These are phyloP conservation scores for Cerastoderma edule DNA, from an alignment of 2,888 invertebrate genomes.

Conservation along the genomic window DNA sequence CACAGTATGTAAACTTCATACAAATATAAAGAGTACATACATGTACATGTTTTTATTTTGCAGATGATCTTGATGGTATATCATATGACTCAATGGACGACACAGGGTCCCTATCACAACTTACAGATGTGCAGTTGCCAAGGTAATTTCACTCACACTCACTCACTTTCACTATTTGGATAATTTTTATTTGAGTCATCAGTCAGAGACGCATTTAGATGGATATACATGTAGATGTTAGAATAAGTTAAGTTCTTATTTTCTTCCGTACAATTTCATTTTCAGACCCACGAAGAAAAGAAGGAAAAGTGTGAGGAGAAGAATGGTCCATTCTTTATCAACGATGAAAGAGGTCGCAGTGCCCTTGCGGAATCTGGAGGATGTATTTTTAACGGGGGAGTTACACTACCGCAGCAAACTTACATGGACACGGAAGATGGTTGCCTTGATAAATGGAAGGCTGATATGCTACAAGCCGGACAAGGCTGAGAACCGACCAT, in stretches of 20 bases:
- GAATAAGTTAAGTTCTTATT: no score
- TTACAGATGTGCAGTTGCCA: constrained; percentile 19
- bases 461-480: constrained; percentile 77
- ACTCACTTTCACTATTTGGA: no score
- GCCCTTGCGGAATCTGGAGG: constrained; percentile 70
- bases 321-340: constrained; percentile 63
- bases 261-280: constrained; percentile 7
- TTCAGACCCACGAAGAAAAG: constrained; percentile 70
- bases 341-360: constrained; percentile 69
- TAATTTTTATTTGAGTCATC: no score
- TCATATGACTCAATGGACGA: constrained; percentile 78
- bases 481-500: constrained; percentile 71
- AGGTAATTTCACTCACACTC: constrained; percentile 12
- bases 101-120: constrained; percentile 33
- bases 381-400: constrained; percentile 74
- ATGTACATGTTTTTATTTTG: constrained; percentile 24
- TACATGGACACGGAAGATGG: constrained; percentile 76
- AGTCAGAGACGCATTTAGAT: no score
- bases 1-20: no score
- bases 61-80: constrained; percentile 72
- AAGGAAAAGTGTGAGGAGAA: constrained; percentile 47
- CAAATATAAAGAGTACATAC: no score
- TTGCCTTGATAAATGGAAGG: constrained; percentile 73
- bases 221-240: no score
- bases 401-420: constrained; percentile 76